A percentile compares a stretch with the other conserved stretches of the same genome.
Conservation (phyloP, 37 sponge, comb jelly and placozoan species). For the Amphimedon queenslandica region DNA sequence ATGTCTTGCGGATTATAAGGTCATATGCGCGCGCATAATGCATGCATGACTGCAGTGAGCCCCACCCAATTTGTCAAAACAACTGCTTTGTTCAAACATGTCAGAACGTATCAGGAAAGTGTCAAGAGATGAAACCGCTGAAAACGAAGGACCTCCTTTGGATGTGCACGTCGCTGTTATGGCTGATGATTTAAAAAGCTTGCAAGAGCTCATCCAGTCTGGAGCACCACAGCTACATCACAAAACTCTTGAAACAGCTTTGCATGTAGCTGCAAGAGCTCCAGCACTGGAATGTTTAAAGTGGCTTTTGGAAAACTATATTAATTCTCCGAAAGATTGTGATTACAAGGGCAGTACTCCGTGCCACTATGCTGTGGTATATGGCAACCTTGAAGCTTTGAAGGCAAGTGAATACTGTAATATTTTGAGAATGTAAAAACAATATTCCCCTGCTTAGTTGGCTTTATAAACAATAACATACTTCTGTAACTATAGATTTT, state of each 20-base stretch:
- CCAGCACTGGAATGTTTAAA: constrained; percentile 29
- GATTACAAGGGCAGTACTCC: constrained; percentile 70
- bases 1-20: no score
- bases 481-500: neutral
- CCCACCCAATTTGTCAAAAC: neutral
- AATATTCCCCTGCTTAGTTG: neutral
- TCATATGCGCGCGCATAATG: no score
- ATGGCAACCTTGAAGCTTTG: constrained; percentile 47
- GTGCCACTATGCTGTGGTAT: constrained; percentile 77
- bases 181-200: constrained; percentile 26
- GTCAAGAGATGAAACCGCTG: neutral
- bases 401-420: constrained; percentile 35
- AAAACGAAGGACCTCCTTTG: neutral
- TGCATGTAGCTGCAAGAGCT: constrained; percentile 63
- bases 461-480: neutral
- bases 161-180: constrained; percentile 49
- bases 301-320: constrained; percentile 39
- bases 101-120: neutral
- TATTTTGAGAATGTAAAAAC: neutral
- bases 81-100: no score
- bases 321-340: constrained; percentile 8
- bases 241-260: constrained; percentile 41
- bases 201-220: constrained; percentile 33
- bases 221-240: constrained; percentile 24
- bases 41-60: no score